Base-by-base conservation (phyloP, 2,797 vertebrate species). In the Percopsis omiscomaycus region DNA sequence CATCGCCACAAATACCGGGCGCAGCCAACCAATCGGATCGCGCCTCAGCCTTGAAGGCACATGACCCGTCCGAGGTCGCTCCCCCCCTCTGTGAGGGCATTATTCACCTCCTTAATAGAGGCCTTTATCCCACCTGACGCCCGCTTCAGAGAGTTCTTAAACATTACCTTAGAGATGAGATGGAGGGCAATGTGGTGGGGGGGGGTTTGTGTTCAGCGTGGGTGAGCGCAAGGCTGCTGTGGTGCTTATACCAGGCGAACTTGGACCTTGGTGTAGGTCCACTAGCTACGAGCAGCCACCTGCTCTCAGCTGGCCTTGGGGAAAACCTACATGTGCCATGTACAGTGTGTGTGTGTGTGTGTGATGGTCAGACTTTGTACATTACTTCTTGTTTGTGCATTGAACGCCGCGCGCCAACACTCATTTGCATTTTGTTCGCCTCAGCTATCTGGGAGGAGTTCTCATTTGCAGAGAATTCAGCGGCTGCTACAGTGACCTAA, bases 91-190 rank as follows among this genome's bases (percentile, higher is more conserved):
- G 55, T 29, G 22, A 12, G 27, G 69, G 71, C 63, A 82, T 86
- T 71, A 85, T 65, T 81, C 79, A 84, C 75, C 76, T 78, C 71
- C 75, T 69, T 82, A 86, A 84, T 83, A 85, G 74, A 83, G 72
- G 81, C 73, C 77, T 84, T 85, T 83, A 81, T 86, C 74, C 78
- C 58, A 75, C 73, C 70, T 79, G 82, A 79, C 74, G 61, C 58
- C 65, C 73, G 76, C 61, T 37, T 50, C 10, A 75, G 69, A 37
- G 74, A 76, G 69, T 74, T 76, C 50, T 66, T 70, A 73, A 73
- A 78, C 71, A 70, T 84, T 65, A 78, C 77, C 75, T 71, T 61
- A 30, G 63, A 58, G 66, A 27, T 15, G 64, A 85, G 81, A 89
- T 77, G 69, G 68, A 88, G 80, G 74, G 59, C 55, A 22, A 22